Evolutionary conservation across 2,113 vertebrate species (phyloP), one percentile per base, ranked within the genome.

Genomic region (Spea multiplicata): DNA sequence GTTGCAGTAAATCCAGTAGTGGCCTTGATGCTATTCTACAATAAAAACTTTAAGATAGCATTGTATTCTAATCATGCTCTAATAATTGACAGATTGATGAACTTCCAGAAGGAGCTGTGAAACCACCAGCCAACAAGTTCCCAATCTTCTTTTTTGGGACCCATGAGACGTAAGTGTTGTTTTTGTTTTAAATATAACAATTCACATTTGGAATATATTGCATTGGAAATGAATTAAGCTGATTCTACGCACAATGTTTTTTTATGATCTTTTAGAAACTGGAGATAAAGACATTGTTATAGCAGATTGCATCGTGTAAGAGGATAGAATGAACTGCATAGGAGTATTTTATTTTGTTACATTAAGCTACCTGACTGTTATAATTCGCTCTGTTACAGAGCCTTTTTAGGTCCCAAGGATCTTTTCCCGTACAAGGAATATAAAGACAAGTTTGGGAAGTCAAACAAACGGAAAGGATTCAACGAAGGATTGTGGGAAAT

Each of bases 131-230:
- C 88, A 99, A 97, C 89, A 99, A 99, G 84, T 96, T 98, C 64
- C 97, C 97, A 53, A 99, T 99, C 90, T 99, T 99, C 93, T 99
- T 99, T 90, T 99, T 97, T 9, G 97, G 97, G 83, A 99, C 97
- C 81, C 97, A 99, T 44, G 96, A 99, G 91, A 99, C 97, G 97
- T 99, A 93, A 89, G 95, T 91, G 75, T 70, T 45, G 30, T 75
- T 78, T 75, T 47, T 52, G 82, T 14, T 16, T 73, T 7, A 3
- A 5, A 7, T 52, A 10, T 30, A 49, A 5, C 55, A n/a, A 0
- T 59, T n/a, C 14, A 14, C 4, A 12, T 71, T 49, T 44, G 50
- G 53, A 55, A 71, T 17, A 57, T 44, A 57, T 71, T 44, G 16
- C 52, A 30, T 30, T 30, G 30, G 30, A 30, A 30, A 30, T 30